Percentiles rank a stretch among this genome's conserved stretches.
Conservation (phyloP, 2,888 invertebrate genomes). For the Stratiomys singularior region DNA sequence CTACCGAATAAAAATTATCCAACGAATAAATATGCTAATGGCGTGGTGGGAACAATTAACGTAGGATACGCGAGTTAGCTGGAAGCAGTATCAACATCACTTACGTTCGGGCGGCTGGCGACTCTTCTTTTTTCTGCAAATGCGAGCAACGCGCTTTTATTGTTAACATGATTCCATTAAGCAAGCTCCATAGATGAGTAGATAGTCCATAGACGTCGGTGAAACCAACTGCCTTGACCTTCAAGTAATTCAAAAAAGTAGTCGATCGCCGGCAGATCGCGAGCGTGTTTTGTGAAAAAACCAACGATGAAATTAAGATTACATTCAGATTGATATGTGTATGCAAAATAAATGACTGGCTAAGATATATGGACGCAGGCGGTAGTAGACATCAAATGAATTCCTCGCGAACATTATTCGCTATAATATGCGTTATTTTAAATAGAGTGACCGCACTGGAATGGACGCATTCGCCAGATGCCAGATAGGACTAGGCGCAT, state of each 20-base stretch:
- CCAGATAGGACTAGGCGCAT: too few species aligned
- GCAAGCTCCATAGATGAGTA: background rate
- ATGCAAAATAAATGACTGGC: too few species aligned
- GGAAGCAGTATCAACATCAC: background rate
- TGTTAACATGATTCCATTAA: background rate
- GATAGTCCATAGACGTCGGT: background rate
- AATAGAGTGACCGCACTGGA: too few species aligned
- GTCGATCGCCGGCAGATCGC: background rate
- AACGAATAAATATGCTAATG: background rate
- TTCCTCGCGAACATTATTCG: too few species aligned
- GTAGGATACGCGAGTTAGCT: background rate
- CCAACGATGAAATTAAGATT: too few species aligned
- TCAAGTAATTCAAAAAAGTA: background rate
- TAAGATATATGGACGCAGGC: too few species aligned
- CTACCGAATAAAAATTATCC: background rate
- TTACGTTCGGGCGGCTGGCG: background rate
- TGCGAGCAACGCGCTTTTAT: background rate
- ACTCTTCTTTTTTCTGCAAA: background rate
- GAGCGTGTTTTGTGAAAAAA: background rate
- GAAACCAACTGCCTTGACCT: slow-evolving; percentile 1
- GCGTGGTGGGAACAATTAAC: background rate
- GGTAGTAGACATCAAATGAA: too few species aligned
- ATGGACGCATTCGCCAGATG: too few species aligned
- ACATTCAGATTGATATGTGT: too few species aligned
- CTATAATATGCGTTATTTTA: too few species aligned